Evolutionary conservation across 2,888 invertebrate species (phyloP).

Genomic region (Tetragnatha montana): DNA sequence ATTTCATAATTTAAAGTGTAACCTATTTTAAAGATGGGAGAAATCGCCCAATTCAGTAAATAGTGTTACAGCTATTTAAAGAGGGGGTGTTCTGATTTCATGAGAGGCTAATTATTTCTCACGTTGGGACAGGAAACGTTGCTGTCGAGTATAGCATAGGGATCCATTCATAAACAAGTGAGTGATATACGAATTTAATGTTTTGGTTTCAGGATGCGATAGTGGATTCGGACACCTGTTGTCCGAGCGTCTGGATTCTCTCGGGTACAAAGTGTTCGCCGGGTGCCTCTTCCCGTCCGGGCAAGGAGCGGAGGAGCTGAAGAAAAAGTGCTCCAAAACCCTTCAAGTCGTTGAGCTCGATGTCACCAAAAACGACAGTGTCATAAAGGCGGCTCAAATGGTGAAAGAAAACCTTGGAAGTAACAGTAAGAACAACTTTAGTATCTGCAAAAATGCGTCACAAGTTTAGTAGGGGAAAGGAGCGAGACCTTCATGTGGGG

Average conservation of each 20-base stretch:
- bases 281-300: conserved; percentile 74
- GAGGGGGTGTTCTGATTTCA: too few species aligned
- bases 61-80: too few species aligned
- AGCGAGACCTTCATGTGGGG: not conserved
- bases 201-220: conserved; percentile 75
- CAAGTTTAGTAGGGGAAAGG: not conserved
- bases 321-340: conserved; percentile 72
- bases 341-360: conserved; percentile 75
- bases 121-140: too few species aligned
- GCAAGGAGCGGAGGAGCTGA: conserved; percentile 72
- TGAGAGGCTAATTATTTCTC: too few species aligned
- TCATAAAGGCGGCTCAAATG: conserved; percentile 73
- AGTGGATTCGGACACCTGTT: conserved; percentile 75
- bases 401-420: conserved; percentile 71
- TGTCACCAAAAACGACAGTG: conserved; percentile 75
- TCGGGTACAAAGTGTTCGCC: conserved; percentile 76
- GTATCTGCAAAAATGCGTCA: not conserved
- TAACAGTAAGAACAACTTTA: not conserved
- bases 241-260: conserved; percentile 75
- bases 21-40: too few species aligned
- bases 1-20: too few species aligned
- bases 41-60: too few species aligned
- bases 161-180: not conserved
- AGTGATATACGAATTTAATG: not conserved
- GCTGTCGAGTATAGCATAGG: too few species aligned